phyloP scores from a whole-genome alignment of 2,797 vertebrate species.

The Podarcis siculus region DNA sequence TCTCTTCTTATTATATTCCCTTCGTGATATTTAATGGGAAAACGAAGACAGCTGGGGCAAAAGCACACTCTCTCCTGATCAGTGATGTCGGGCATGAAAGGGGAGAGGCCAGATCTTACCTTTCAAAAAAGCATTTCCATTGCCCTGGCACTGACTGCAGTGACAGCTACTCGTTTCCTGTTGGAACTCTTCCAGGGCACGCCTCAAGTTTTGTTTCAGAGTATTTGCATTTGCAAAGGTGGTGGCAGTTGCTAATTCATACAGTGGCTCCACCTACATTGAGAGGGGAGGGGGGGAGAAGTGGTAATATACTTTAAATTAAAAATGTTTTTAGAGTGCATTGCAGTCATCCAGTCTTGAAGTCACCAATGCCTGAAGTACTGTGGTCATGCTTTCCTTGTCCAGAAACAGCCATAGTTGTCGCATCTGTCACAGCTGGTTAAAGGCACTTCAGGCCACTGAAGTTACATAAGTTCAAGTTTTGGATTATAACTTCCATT shows the following conservation, averaged over 20 bases:
- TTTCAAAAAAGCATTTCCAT: conserved; percentile 86
- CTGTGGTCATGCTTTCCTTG: no score
- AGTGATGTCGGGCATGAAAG: accelerated
- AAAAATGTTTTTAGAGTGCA: no score
- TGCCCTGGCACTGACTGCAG: conserved; percentile 88
- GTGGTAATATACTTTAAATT: not conserved
- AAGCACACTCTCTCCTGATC: not conserved
- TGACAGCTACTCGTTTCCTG: conserved; percentile 84
- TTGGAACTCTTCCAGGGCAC: conserved; percentile 85
- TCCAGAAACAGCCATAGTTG: no score
- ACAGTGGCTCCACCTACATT: conserved; percentile 84
- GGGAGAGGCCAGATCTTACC: conserved; percentile 75
- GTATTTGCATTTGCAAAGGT: conserved; percentile 77
- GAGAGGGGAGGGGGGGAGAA: not conserved
- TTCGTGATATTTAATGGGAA: not conserved
- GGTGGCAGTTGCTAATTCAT: conserved; percentile 84
- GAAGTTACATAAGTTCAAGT: no score
- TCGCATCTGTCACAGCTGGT: no score
- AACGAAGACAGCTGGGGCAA: not conserved
- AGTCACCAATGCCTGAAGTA: no score
- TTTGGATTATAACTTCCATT: no score
- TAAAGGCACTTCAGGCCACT: no score
- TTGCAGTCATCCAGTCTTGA: no score
- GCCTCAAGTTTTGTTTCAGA: conserved; percentile 86
- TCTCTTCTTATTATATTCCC: not conserved